A percentile compares a stretch with the other conserved stretches of the same genome.
phyloP scores from a whole-genome alignment of 23 tunicate genomes.

The Halocynthia roretzi region DNA sequence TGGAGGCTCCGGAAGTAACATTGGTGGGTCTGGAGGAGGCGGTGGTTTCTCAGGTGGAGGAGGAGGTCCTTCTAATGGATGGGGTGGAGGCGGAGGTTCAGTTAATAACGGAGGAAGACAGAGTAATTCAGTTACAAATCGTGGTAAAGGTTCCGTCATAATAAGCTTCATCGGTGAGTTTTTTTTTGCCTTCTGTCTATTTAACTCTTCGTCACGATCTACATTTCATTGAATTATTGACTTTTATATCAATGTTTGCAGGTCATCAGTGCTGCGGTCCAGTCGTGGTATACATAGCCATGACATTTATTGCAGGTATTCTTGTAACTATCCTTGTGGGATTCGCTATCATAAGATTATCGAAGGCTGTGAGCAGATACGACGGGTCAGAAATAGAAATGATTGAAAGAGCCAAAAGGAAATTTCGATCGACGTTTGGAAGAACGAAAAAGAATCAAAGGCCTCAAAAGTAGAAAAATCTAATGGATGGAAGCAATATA shows the following conservation, averaged over 20 bases:
- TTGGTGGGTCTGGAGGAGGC: slow-evolving; percentile 95
- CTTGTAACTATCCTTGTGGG: slow-evolving; percentile 23
- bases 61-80: slow-evolving; percentile 72
- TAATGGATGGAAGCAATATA: too few relatives aligned
- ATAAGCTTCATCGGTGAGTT: slow-evolving; percentile 74
- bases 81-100: slow-evolving; percentile 95
- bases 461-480: too few relatives aligned
- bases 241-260: slow-evolving; percentile 9
- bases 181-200: too few relatives aligned
- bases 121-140: slow-evolving; percentile 8
- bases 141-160: slow-evolving; percentile 60
- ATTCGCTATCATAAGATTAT: slow-evolving; percentile 12
- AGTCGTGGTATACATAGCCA: slow-evolving; percentile 52
- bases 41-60: slow-evolving; percentile 91
- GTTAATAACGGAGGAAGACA: slow-evolving; percentile 60
- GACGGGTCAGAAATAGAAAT: not conserved
- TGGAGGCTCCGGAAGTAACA: slow-evolving; percentile 76
- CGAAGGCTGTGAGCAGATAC: not conserved
- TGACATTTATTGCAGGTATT: slow-evolving; percentile 60
- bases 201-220: too few relatives aligned
- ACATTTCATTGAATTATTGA: too few relatives aligned
- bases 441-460: too few relatives aligned
- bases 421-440: too few relatives aligned
- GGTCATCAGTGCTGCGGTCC: slow-evolving; percentile 85
- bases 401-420: too few relatives aligned